These are phyloP conservation scores for Tympanoctomys barrerae DNA, from an alignment of 2,797 vertebrate species.

Conservation along the genomic window DNA sequence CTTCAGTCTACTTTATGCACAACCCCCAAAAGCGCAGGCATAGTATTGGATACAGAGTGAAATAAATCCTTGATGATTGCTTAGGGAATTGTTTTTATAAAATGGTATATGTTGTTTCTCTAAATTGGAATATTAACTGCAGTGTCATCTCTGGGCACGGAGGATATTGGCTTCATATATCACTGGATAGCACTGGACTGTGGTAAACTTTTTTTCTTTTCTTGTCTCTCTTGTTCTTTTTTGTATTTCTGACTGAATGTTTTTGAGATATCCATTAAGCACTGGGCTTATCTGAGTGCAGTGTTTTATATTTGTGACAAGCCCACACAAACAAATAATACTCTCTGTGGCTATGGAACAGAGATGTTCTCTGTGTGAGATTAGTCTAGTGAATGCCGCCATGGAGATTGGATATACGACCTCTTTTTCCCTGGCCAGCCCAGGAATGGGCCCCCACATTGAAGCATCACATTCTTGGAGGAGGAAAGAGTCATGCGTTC, in stretches of 20 bases:
- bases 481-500: constrained; percentile 70
- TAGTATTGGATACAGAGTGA: neutral
- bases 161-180: neutral
- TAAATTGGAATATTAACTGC: constrained; percentile 9
- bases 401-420: constrained; percentile 4
- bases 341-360: constrained; percentile 35
- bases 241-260: neutral
- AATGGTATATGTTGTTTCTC: constrained; percentile 34
- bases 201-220: neutral
- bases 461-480: constrained; percentile 51
- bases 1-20: neutral
- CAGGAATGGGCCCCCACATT: neutral
- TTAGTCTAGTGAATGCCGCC: constrained; percentile 17
- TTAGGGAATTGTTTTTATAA: constrained; percentile 11
- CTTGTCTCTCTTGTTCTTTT: too few relatives aligned
- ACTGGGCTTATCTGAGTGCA: neutral
- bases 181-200: neutral
- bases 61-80: neutral
- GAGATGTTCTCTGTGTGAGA: constrained; percentile 58
- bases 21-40: neutral
- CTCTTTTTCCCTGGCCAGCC: constrained; percentile 31
- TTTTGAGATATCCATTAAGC: neutral
- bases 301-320: neutral
- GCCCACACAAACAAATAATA: neutral
- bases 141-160: neutral